A percentile compares a stretch with the other conserved stretches of the same genome.
Evolutionary conservation across 2,888 invertebrate genomes (phyloP).

Genomic region (Pyralis farinalis): DNA sequence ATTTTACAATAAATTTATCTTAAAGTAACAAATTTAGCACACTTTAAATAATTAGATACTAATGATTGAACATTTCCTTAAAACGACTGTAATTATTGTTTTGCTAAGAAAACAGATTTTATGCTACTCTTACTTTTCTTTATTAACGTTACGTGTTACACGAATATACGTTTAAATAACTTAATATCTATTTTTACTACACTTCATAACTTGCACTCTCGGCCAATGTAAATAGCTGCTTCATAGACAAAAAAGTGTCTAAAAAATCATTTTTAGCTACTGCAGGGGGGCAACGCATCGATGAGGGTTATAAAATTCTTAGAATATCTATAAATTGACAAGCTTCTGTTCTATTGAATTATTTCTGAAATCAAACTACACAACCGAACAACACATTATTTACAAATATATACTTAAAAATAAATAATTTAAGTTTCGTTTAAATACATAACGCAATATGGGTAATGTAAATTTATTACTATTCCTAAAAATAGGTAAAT

Average conservation of each 20-base stretch:
- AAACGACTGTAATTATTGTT: not conserved
- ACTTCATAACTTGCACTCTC: conserved; percentile 33
- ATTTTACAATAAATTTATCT: conserved; percentile 14
- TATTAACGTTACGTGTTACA: not conserved
- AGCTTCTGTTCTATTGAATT: conserved; percentile 2
- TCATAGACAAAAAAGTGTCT: conserved; percentile 1
- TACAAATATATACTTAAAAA: conserved; percentile 9
- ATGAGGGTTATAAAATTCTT: not conserved
- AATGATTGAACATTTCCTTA: conserved; percentile 9
- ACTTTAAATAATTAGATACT: conserved; percentile 8
- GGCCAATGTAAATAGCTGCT: conserved; percentile 25
- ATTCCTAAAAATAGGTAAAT: not conserved
- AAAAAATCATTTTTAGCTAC: conserved; percentile 28
- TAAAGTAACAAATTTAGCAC: conserved; percentile 15
- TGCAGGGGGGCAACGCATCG: conserved; percentile 32
- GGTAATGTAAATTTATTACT: not conserved
- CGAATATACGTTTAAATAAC: not conserved
- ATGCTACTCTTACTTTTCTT: not conserved
- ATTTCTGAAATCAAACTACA: conserved; percentile 10
- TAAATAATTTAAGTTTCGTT: conserved; percentile 1
- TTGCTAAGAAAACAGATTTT: not conserved
- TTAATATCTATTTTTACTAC: conserved; percentile 5
- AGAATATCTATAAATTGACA: conserved; percentile 1
- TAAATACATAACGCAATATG: not conserved
- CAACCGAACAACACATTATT: conserved; percentile 14